Conservation (phyloP, 2,113 vertebrate genomes). For the human region DNA sequence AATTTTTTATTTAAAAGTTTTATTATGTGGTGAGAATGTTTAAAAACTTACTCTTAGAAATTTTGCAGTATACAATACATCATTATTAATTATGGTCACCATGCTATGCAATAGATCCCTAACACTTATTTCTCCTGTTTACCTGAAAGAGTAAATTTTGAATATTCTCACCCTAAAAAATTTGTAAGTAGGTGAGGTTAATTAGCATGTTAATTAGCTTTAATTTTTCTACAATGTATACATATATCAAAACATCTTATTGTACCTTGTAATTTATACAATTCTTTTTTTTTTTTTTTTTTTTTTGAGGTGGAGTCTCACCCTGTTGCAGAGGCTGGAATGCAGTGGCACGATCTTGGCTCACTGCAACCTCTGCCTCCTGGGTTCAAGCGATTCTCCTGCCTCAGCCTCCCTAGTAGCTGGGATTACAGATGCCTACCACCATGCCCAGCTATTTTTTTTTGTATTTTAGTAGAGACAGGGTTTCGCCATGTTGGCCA, state of each 20-base stretch:
- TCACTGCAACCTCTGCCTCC: no score
- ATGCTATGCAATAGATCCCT: neutral
- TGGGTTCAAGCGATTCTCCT: no score
- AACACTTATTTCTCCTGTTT: neutral
- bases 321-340: no score
- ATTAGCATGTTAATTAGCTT: neutral
- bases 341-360: rapidly evolving
- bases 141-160: neutral
- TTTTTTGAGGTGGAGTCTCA: no score
- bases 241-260: neutral
- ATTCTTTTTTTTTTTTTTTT: no score
- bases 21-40: neutral
- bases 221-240: neutral
- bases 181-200: neutral
- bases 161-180: neutral
- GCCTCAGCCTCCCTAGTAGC: no score
- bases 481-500: no score
- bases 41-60: neutral
- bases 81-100: neutral
- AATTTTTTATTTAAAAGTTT: neutral
- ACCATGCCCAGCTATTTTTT: no score
- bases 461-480: no score
- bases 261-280: neutral
- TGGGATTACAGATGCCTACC: no score
- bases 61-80: neutral